Evolutionary conservation across 2,888 invertebrate genomes (phyloP).

Genomic region (Acanthosepion lycidas): DNA sequence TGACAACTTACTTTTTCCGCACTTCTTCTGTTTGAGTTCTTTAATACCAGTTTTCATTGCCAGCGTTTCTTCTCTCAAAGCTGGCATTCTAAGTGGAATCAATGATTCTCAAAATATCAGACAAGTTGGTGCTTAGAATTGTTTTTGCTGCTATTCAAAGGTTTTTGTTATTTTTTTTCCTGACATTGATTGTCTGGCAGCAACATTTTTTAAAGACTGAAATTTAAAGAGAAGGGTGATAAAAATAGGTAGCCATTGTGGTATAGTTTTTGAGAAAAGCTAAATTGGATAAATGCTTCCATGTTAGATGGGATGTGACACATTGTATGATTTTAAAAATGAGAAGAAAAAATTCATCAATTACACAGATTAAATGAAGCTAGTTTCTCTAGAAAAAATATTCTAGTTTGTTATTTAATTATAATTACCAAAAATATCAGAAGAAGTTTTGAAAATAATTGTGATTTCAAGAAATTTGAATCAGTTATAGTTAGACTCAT

Average conservation of each 20-base stretch:
- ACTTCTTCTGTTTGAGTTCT: constrained; percentile 4
- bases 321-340: no score
- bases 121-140: background rate
- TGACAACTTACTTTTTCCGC: background rate
- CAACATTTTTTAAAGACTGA: background rate
- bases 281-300: background rate
- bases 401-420: no score
- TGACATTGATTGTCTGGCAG: background rate
- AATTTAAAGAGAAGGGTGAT: background rate
- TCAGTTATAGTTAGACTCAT: no score
- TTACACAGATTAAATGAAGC: background rate
- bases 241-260: background rate
- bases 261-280: background rate
- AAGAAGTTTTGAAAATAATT: no score
- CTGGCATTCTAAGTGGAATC: constrained; percentile 15
- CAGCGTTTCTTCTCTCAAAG: constrained; percentile 33
- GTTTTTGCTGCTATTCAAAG: background rate
- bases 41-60: constrained; percentile 33
- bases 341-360: background rate
- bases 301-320: no score
- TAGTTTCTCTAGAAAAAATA: no score
- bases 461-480: no score
- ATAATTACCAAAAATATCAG: no score
- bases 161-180: background rate
- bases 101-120: constrained; percentile 21